Evolutionary conservation across 2,888 invertebrate genomes (phyloP), one percentile per base, ranked within the genome.

Genomic region (Platypus cylindrus): DNA sequence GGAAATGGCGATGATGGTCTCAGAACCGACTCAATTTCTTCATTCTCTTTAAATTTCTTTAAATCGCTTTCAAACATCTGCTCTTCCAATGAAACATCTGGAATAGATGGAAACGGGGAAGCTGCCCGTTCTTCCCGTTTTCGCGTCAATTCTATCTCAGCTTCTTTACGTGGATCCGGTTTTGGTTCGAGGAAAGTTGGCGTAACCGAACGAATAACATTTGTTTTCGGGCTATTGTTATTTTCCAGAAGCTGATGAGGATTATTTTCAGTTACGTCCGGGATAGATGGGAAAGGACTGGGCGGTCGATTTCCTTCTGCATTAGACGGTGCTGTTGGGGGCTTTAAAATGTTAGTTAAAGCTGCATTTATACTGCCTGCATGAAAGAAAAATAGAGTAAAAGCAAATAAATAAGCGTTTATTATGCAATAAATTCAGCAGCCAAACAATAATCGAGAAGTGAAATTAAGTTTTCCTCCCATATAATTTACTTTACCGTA

Each of bases 1-100:
- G 59, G 59, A 45, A 59, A 60, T 9, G 57, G 56, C 1, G 58
- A 56, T 5, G 41, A 27, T 12, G 52, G 41, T 34, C 51, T 40
- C 13, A 48, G 5, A 22, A 40, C 26, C 3, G 52, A 49, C 22
- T 43, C 37, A 7, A 50, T 15, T 8, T 32, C 14, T 40, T 47
- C 15, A 4, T 46, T 37, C 12, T 43, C 9, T 35, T 47, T 44
- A 39, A 51, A 50, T 18, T 44, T 40, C 12, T 44, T 36, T 18
- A 54, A 36, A 37, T 55, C 50, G 9, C 40, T 27, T 32, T 49
- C 44, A 8, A 51, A 11, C 18, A 53, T 12, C 12, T 55, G 49
- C 4, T 34, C 16, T 27, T 55, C 49, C 5, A 50, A 12, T 7
- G 29, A 36, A 12, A 55, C 43, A 38, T 56, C 53, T 12, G 53